Evolutionary conservation across 2,113 vertebrate genomes (phyloP).

Genomic region (Monarcha castaneiventris): DNA sequence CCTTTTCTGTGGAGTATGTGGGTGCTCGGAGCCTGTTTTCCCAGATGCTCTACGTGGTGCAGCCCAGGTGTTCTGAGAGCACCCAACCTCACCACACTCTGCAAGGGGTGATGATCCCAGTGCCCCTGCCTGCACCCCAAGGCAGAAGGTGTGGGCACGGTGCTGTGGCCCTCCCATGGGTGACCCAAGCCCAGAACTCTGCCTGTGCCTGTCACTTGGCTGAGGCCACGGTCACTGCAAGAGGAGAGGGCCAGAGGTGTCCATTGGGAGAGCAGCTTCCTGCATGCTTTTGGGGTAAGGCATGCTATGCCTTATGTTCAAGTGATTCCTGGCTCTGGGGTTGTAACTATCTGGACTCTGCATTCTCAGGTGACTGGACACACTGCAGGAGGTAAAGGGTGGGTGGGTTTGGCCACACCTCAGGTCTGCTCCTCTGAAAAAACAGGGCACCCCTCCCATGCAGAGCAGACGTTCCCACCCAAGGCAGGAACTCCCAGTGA

Average conservation of each 20-base stretch:
- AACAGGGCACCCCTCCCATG: neutral
- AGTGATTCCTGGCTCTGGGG: neutral
- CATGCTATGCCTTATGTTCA: fast-evolving
- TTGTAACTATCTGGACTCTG: neutral
- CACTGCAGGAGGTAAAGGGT: neutral
- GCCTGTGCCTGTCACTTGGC: neutral
- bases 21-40: neutral
- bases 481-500: neutral
- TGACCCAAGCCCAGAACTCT: neutral
- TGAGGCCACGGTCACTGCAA: neutral
- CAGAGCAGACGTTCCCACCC: neutral
- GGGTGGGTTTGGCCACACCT: neutral
- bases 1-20: neutral
- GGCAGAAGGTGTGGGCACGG: neutral
- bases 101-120: fast-evolving
- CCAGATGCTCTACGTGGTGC: neutral
- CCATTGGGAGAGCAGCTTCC: neutral
- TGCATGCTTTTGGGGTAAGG: fast-evolving
- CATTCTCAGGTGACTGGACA: neutral
- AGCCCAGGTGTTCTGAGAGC: no score
- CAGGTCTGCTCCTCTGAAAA: neutral
- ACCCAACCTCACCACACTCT: neutral
- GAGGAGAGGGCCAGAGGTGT: neutral
- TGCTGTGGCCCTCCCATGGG: fast-evolving
- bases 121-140: neutral